A percentile compares a stretch with the other conserved stretches of the same genome.
Conservation (phyloP, 2,888 invertebrate genomes). For the Apomyelois bistriatella region DNA sequence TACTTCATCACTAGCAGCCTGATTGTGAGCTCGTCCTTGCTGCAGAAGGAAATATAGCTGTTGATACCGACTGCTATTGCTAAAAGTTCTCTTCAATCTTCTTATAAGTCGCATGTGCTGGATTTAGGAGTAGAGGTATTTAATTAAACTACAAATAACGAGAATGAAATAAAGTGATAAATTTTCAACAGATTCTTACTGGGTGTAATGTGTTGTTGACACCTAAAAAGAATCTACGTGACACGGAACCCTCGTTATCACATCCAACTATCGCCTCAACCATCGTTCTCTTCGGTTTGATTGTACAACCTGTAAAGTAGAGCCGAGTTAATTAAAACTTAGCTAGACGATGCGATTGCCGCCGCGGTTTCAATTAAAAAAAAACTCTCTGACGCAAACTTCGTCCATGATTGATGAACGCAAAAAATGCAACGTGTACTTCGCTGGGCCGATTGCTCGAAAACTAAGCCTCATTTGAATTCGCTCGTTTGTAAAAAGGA, state of each 20-base stretch:
- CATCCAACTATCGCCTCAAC: not conserved
- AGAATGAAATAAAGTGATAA: too few relatives aligned
- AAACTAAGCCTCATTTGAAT: slow-evolving; percentile 3
- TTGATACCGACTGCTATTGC: too few relatives aligned
- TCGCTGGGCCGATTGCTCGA: not conserved
- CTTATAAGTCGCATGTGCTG: too few relatives aligned
- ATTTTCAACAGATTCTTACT: too few relatives aligned
- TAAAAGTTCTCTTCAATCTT: too few relatives aligned
- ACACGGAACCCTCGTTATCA: not conserved
- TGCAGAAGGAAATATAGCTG: too few relatives aligned
- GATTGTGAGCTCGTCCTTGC: too few relatives aligned
- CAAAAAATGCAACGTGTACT: slow-evolving; percentile 7
- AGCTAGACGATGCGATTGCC: not conserved
- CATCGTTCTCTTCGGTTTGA: not conserved
- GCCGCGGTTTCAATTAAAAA: not conserved
- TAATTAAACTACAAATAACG: too few relatives aligned
- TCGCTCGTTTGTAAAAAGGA: not conserved
- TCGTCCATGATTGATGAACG: slow-evolving; percentile 3
- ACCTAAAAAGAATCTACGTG: too few relatives aligned
- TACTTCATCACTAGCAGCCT: too few relatives aligned
- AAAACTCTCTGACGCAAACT: not conserved
- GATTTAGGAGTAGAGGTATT: too few relatives aligned
- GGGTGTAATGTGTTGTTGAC: too few relatives aligned
- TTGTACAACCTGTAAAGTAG: slow-evolving; percentile 4
- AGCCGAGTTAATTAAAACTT: slow-evolving; percentile 8